Percentiles rank a stretch among this genome's conserved stretches.
phyloP scores from a whole-genome alignment of 1,140 invertebrate species.

The Diabrotica virgifera region DNA sequence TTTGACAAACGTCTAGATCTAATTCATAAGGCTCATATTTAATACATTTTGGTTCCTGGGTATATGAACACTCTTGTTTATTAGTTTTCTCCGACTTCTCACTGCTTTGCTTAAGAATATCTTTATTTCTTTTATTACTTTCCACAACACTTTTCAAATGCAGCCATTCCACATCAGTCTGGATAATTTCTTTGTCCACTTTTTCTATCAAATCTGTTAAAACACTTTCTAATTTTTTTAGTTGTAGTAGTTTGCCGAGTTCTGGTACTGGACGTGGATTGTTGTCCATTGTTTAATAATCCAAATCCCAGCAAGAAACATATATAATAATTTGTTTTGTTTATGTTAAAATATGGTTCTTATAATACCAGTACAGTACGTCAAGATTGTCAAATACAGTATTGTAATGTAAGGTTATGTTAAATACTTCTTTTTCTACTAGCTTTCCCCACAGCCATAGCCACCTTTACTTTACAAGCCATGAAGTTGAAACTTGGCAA shows the following conservation, averaged over 20 bases:
- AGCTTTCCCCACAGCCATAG: no score
- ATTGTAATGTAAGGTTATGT: no score
- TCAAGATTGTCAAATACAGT: no score
- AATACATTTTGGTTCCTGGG: neutral
- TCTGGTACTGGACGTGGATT: no score
- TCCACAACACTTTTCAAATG: constrained; percentile 21
- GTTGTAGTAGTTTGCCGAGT: constrained; percentile 12
- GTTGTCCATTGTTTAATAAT: no score
- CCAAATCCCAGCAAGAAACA: no score
- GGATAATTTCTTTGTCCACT: constrained; percentile 26
- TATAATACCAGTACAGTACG: no score
- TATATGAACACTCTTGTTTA: neutral
- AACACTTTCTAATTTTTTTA: constrained; percentile 21
- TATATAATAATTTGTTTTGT: no score
- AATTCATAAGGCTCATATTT: neutral
- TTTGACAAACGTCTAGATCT: neutral
- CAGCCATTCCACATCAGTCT: constrained; percentile 29
- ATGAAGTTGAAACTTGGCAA: no score
- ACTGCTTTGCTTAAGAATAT: neutral
- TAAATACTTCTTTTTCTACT: no score
- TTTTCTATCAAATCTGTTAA: constrained; percentile 24
- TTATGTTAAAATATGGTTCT: no score
- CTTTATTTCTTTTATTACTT: neutral
- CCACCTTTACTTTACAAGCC: no score
- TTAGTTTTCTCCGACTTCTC: neutral